Conservation (phyloP, 2,113 vertebrate genomes). For the Bufo bufo region DNA sequence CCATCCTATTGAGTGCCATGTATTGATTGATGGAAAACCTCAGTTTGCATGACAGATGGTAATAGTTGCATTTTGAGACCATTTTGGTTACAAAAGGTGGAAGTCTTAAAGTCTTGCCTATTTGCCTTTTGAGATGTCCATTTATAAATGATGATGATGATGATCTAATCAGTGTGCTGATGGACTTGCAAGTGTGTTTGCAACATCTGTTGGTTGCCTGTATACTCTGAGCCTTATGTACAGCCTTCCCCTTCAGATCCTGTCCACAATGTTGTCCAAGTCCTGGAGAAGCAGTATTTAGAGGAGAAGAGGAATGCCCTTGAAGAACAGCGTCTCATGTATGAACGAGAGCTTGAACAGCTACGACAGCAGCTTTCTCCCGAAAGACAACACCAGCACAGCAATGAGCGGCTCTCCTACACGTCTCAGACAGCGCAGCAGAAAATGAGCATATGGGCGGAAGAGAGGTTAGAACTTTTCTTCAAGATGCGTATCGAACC, state of each 20-base stretch:
- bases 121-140: background rate
- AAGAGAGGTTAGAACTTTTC: constrained; percentile 83
- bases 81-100: background rate
- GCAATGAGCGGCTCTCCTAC: constrained; percentile 82
- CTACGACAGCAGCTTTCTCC: constrained; percentile 94
- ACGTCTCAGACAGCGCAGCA: constrained; percentile 78
- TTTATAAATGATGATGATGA: too few species aligned
- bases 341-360: constrained; percentile 90
- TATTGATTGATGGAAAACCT: background rate
- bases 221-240: background rate
- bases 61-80: background rate
- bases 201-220: background rate
- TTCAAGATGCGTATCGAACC: background rate
- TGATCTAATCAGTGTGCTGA: background rate
- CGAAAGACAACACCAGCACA: constrained; percentile 79
- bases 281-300: constrained; percentile 94
- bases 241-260: constrained; percentile 76
- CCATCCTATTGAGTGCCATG: background rate
- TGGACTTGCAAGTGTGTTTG: constrained; percentile 10
- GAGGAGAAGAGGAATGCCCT: constrained; percentile 93
- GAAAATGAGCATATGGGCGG: constrained; percentile 90
- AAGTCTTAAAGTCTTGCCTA: background rate
- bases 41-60: background rate
- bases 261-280: constrained; percentile 92
- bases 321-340: constrained; percentile 96